Evolutionary conservation across 2,888 invertebrate genomes (phyloP), one percentile per base, ranked within the genome.

Genomic region (Pyrgus malvae): DNA sequence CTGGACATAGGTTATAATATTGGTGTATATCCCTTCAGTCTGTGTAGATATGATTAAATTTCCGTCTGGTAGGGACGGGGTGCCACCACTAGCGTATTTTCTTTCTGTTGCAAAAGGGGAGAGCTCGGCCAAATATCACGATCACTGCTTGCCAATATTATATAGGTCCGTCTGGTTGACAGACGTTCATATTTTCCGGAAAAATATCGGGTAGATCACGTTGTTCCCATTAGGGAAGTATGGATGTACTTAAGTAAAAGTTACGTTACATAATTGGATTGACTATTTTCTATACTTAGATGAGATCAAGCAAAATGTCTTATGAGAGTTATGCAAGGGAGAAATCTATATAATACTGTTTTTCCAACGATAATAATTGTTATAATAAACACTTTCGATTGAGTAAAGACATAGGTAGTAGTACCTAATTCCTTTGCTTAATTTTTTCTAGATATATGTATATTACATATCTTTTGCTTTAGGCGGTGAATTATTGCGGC

Each of bases 11-110:
- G 17, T 19, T 37, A 17, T 9, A 4, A 16, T n/a, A 7, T 33
- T 37, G 17, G 17, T 23, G 19, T 21, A 40, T 19, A 40, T 19
- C 40, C 40, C 40, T 21, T 37, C 37, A 21, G 21, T 21, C 21
- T 21, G 40, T 21, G 58, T 63, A 56, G 62, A 64, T 66, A 65
- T 69, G 63, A 72, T 73, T 69, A 63, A 67, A 70, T 71, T 66
- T 66, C 74, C 67, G 64, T 57, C 56, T 33, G 23, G n/a, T 23
- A n/a, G n/a, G n/a, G n/a, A n/a, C n/a, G n/a, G n/a, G 35, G 25
- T 23, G 16, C 35, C 46, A 11, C 21, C n/a, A n/a, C n/a, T n/a
- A n/a, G n/a, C n/a, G n/a, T n/a, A n/a, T n/a, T n/a, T n/a, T n/a
- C n/a, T n/a, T 35, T 16, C 35, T 16, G 23, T 23, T 23, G 23